phyloP scores from a whole-genome alignment of 2,888 invertebrate genomes.

The Dolichopus griseipennis region DNA sequence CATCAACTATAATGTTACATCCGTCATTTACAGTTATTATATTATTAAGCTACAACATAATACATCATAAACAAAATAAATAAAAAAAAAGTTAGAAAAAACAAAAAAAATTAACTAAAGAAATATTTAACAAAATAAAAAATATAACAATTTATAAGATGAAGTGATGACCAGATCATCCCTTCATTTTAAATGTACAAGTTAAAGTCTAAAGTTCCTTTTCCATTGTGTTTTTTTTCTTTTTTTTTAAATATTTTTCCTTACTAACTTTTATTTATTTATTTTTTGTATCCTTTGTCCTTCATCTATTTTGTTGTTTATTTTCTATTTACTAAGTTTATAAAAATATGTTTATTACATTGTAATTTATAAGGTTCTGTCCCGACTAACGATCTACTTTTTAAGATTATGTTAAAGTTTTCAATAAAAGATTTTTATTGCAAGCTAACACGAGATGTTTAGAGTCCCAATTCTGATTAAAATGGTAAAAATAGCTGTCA shows the following conservation, averaged over 20 bases:
- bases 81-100: not conserved
- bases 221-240: not conserved
- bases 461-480: no score
- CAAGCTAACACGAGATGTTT: no score
- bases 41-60: not conserved
- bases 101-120: no score
- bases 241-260: not conserved
- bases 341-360: no score
- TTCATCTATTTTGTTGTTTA: no score
- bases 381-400: no score
- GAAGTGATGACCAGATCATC: not conserved
- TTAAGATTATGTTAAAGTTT: no score
- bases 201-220: not conserved
- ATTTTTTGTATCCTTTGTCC: not conserved
- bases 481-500: no score
- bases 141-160: not conserved
- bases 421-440: no score
- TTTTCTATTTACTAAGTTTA: no score
- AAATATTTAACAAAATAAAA: no score
- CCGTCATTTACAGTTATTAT: slow-evolving; percentile 6
- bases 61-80: not conserved
- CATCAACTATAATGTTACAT: not conserved
- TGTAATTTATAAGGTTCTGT: no score
- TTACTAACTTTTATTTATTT: not conserved
- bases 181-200: not conserved